Base-by-base conservation (phyloP, 2,797 vertebrate genomes). In the Typhlichthys subterraneus region DNA sequence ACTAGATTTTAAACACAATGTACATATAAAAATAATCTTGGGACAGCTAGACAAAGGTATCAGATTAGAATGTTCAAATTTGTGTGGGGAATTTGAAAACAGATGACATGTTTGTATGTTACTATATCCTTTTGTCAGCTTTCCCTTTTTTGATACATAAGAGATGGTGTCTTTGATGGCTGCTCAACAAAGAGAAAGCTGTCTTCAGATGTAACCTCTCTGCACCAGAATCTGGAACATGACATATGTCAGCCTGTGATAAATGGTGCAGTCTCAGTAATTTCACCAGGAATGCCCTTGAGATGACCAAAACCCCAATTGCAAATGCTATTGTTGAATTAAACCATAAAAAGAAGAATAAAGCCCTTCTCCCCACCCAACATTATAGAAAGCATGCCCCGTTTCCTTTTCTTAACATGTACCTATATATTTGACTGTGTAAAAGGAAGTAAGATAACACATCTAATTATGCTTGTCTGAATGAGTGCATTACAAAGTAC, bases 261-360 rank as follows among this genome's bases (percentile, higher is more conserved):
- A 99, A 99, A 98, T 98, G 96, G 96, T 93, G 93, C 93, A 89
- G 94, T 94, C 95, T 95, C 96, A 96, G 96, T 97, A 96, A 99
- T 99, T 99, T 98, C 96, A 97, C 94, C 95, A 92, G 95, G 94
- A 97, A 98, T 98, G 96, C 97, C 97, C 97, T 97, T 97, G 97
- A 98, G 97, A 98, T 97, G 96, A 93, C 93, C 93, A 93, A 94
- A 95, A 96, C 95, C 95, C 93, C 89, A 93, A 95, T 98, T 94
- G 93, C 95, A 97, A 98, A 98, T 97, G 96, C 96, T 98, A 96
- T 96, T 98, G 95, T 98, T 97, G 97, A 97, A 98, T 98, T 98
- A 98, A 98, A 98, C 94, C 95, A 96, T 96, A 97, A 95, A 96
- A 93, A 90, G 85, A 91, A 17, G 49, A 51, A 51, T 6, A 29